Evolutionary conservation across 2,797 vertebrate genomes (phyloP).

Genomic region (Scomberomorus guttatus): DNA sequence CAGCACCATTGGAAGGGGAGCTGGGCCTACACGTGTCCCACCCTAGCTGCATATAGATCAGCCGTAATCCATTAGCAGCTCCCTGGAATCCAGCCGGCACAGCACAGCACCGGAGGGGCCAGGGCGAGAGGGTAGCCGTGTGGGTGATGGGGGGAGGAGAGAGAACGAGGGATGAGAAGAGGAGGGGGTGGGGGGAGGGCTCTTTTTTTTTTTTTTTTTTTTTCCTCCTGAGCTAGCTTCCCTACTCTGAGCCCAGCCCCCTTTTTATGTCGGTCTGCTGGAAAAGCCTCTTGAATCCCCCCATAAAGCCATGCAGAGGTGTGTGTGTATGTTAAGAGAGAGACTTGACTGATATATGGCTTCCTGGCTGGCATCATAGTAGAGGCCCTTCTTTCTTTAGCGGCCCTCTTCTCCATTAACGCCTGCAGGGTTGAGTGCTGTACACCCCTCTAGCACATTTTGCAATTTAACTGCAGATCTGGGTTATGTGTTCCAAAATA

Average conservation of each 20-base stretch:
- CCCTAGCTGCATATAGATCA: constrained; percentile 86
- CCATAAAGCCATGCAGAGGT: constrained; percentile 78
- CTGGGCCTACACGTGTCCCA: constrained; percentile 81
- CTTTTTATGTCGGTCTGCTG: constrained; percentile 81
- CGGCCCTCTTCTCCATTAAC: constrained; percentile 61
- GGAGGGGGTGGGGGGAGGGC: constrained; percentile 64
- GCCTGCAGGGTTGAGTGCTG: constrained; percentile 52
- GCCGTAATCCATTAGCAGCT: constrained; percentile 85
- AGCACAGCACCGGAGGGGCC: constrained; percentile 81
- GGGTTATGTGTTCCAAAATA: constrained; percentile 58
- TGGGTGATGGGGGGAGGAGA: constrained; percentile 66
- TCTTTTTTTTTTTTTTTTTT: constrained; percentile 53
- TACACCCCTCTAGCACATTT: constrained; percentile 46
- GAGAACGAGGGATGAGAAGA: constrained; percentile 68
- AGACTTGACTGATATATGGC: constrained; percentile 82
- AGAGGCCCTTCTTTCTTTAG: constrained; percentile 70
- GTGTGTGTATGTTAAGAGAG: constrained; percentile 68
- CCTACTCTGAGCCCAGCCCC: constrained; percentile 74
- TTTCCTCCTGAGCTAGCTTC: constrained; percentile 65
- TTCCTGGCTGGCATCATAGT: constrained; percentile 83
- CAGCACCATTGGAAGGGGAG: constrained; percentile 72
- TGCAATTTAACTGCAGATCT: constrained; percentile 66
- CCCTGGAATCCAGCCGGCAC: constrained; percentile 85
- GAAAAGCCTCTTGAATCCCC: constrained; percentile 80
- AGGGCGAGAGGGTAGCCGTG: constrained; percentile 74